Base-by-base conservation (phyloP, 1,140 invertebrate species). In the Trachymyrmex septentrionalis region DNA sequence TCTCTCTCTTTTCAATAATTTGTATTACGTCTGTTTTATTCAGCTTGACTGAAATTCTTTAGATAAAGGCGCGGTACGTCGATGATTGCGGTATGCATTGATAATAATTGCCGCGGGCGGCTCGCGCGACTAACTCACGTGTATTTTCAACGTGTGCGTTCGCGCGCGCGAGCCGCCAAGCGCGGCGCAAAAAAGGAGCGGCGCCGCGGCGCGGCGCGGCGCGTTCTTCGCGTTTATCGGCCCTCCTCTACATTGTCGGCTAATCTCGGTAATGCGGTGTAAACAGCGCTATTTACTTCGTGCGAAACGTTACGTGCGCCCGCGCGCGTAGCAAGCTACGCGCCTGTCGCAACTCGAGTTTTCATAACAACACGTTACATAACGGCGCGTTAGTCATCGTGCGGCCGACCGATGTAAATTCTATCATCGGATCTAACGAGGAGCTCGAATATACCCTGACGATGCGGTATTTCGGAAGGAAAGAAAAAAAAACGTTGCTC, bases 241-340 rank as follows among this genome's bases (percentile, higher is more conserved):
- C 55, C 34, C 80, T 61, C 55, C 53, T 73, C 80, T 50, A 75
- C 80, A 50, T 84, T 84, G 66, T 81, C 57, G 80, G 73, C 55
- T 82, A 82, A 82, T 82, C 80, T 71, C 69, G 21, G 44, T 73
- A 75, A 84, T 75, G 44, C 69, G 80, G n/a, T 75, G 69, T 84
- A 84, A 84, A 84, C 80, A 84, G 71, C 80, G 55, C 69, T 75
- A 84, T 84, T 84, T 84, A 84, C 80, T 75, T 30, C 34, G 80
- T 61, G 80, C 27, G 80, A 75, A 73, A 24, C 64, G 30, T 34
- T 71, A 44, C 34, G 66, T 21, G 34, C 53, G 55, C 57, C 5
- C 48, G 50, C 21, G 80, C 55, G 55, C 30, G 10, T n/a, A n/a
- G n/a, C n/a, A 24, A 16, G 53, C 53, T 73, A 34, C 53, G n/a